Evolutionary conservation across 2,888 invertebrate species (phyloP), one percentile per base, ranked within the genome.

Genomic region (Timema podura): DNA sequence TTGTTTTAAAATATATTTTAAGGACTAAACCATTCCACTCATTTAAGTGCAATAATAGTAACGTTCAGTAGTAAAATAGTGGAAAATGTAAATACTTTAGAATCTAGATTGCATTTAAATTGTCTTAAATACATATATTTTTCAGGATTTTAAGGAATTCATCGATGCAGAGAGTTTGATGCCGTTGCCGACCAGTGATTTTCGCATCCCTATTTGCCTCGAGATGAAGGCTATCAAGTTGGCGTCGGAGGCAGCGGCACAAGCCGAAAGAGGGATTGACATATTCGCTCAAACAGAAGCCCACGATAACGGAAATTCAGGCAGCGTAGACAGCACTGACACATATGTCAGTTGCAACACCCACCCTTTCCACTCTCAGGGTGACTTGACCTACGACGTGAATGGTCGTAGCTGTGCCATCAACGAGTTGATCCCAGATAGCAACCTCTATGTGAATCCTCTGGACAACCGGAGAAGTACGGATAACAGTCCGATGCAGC

Each of bases 301-400:
- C 74, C 73, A 61, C 74, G 73, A 69, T 73, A 72, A 44, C 73
- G 70, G 67, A 72, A 83, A 83, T 72, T 79, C 82, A 64, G 83
- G 83, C 57, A 83, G 83, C 79, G 83, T 85, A 71, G 85, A 86
- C 85, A 91, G 95, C 84, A 91, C 95, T 79, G 96, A 96, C 83
- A 96, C 96, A 76, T 97, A 95, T 84, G 95, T 95, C 82, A 96
- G 95, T 84, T 96, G 96, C 86, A 92, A 95, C 85, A 96, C 96
- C 79, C 95, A 96, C 86, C 95, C 95, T 79, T 95, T 92, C 85
- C 89, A 91, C 83, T 94, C 94, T 78, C 76, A 80, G 76, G 83
- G 82, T 69, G 84, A 84, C 76, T 76, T 84, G 68, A 80, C 82
- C n/a, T 81, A 81, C n/a, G 82, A 83, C 72, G 78, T 80, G 64